Percentiles rank a stretch among this genome's conserved stretches.
Conservation (phyloP, 2,888 invertebrate genomes). For the Drosophila macrothrix region DNA sequence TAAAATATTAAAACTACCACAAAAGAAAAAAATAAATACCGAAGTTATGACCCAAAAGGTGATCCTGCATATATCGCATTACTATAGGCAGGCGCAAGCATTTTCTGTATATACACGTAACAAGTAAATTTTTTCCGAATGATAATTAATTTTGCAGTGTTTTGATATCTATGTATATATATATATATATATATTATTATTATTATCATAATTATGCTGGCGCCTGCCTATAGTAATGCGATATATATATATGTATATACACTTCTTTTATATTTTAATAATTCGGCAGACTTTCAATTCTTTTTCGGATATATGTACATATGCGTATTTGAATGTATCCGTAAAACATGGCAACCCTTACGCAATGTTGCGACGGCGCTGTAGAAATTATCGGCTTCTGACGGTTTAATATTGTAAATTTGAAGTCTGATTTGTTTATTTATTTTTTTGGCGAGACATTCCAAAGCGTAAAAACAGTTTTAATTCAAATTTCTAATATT, state of each 20-base stretch:
- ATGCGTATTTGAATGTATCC: neutral
- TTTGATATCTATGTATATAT: no score
- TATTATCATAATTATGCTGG: no score
- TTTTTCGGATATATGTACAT: neutral
- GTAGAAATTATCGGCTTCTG: neutral
- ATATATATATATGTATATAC: neutral
- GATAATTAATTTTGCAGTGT: no score
- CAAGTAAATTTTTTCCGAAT: no score
- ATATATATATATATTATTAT: no score
- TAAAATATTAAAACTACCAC: neutral
- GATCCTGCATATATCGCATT: no score
- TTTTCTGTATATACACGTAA: no score
- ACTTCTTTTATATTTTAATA: neutral
- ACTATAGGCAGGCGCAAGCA: no score
- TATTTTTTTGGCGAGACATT: slow-evolving; percentile 69
- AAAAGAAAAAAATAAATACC: neutral
- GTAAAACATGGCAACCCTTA: neutral
- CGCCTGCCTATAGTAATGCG: no score
- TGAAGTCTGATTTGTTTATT: slow-evolving; percentile 68
- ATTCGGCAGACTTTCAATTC: neutral
- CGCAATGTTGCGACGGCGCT: neutral
- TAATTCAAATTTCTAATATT: slow-evolving; percentile 25
- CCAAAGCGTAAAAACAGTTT: neutral
- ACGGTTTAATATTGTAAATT: slow-evolving; percentile 44
- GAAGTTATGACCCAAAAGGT: no score